phyloP scores from a whole-genome alignment of 2,888 invertebrate species.

The Phaedon cochleariae region DNA sequence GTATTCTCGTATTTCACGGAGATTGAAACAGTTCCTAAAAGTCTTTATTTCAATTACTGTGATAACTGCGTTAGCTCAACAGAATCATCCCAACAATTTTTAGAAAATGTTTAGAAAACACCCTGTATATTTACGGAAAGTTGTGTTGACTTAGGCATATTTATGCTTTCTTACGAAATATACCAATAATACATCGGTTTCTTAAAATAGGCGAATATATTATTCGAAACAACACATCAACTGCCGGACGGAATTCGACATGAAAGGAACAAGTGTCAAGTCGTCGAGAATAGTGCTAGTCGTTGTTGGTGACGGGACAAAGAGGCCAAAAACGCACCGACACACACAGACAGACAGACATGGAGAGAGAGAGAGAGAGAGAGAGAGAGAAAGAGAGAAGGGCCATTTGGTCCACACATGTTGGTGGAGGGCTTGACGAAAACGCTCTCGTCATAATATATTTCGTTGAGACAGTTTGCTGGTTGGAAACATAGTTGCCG shows the following conservation, averaged over 20 bases:
- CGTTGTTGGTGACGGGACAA: conserved; percentile 28
- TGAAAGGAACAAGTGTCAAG: conserved; percentile 38
- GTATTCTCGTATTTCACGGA: too few species aligned
- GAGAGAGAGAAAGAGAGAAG: conserved; percentile 27
- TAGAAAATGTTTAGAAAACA: too few species aligned
- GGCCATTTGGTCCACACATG: conserved; percentile 49
- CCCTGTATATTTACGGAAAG: too few species aligned
- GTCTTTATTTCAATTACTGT: too few species aligned
- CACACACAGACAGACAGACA: conserved; percentile 21
- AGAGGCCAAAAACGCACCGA: conserved; percentile 11
- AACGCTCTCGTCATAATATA: conserved; percentile 40
- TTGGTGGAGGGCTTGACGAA: conserved; percentile 32
- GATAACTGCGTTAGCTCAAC: too few species aligned
- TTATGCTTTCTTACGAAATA: too few species aligned
- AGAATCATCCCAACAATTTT: too few species aligned
- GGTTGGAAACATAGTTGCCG: conserved; percentile 1
- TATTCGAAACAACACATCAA: conserved; percentile 34
- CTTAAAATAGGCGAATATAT: conserved; percentile 37
- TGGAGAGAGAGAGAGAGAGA: background rate
- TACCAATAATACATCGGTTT: background rate
- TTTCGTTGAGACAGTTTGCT: conserved; percentile 38
- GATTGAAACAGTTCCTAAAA: too few species aligned
- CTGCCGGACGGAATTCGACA: conserved; percentile 25
- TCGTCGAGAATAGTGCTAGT: conserved; percentile 24
- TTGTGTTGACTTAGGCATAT: background rate